Evolutionary conservation across 1,140 invertebrate species (phyloP).

Genomic region (Lordiphosa mommai): DNA sequence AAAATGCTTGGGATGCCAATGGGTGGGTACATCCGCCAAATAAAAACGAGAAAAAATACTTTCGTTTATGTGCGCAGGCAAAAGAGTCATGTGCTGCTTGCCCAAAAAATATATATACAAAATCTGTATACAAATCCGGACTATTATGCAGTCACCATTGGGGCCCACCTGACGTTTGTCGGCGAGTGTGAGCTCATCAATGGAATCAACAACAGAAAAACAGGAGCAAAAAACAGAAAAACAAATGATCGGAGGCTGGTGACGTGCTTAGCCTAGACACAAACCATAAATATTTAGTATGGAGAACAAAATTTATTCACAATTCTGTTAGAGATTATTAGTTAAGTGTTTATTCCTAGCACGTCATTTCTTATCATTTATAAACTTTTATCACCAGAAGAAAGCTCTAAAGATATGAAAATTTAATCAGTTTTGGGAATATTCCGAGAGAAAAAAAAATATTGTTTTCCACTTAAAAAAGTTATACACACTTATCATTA

Average conservation of each 20-base stretch:
- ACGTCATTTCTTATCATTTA: too few species aligned
- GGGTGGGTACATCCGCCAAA: slow-evolving; percentile 3
- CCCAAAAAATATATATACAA: slow-evolving; percentile 18
- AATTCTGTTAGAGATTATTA: too few species aligned
- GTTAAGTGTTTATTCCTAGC: too few species aligned
- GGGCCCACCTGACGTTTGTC: slow-evolving; percentile 14
- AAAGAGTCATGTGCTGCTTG: slow-evolving; percentile 47
- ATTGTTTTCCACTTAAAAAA: too few species aligned
- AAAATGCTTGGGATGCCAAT: background rate
- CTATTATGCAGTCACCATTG: slow-evolving; percentile 26
- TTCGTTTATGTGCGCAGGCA: slow-evolving; percentile 7
- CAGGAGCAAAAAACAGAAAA: slow-evolving; percentile 9
- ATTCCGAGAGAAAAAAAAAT: too few species aligned
- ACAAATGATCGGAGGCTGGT: slow-evolving; percentile 16
- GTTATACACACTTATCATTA: too few species aligned
- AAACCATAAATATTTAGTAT: slow-evolving; percentile 1
- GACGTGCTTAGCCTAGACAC: slow-evolving; percentile 31
- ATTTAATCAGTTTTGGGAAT: too few species aligned
- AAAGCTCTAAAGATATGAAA: too few species aligned
- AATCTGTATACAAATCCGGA: slow-evolving; percentile 33
- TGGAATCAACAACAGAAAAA: slow-evolving; percentile 41
- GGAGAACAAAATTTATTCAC: too few species aligned
- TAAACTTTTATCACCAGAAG: too few species aligned
- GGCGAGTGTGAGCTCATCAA: slow-evolving; percentile 53
- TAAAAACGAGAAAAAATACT: slow-evolving; percentile 10